These are phyloP conservation scores for Gandaritis pyraliata DNA, from an alignment of 2,888 invertebrate species.

Conservation along the genomic window DNA sequence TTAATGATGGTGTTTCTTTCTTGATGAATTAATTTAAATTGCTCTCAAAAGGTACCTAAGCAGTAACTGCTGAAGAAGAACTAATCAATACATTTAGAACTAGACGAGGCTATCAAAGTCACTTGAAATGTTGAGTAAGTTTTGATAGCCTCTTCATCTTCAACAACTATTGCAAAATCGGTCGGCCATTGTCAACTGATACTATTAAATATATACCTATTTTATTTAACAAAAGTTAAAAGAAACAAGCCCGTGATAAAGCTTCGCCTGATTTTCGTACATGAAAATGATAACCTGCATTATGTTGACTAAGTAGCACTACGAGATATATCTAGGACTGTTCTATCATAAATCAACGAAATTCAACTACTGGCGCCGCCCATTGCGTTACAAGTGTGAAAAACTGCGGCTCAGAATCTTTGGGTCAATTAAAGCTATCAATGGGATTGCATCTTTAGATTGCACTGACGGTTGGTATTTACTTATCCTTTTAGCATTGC, in stretches of 20 bases:
- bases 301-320: constrained; percentile 3
- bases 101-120: too few species aligned
- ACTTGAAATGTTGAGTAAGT: too few species aligned
- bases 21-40: too few species aligned
- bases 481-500: too few species aligned
- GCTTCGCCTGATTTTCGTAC: not conserved
- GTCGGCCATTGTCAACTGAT: too few species aligned
- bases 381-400: constrained; percentile 34
- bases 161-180: too few species aligned
- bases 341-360: constrained; percentile 26
- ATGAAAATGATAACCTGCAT: constrained; percentile 9
- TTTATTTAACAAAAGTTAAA: too few species aligned
- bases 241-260: not conserved
- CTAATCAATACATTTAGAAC: too few species aligned
- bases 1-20: too few species aligned
- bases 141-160: too few species aligned
- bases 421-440: constrained; percentile 29
- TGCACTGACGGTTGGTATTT: not conserved
- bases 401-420: constrained; percentile 20
- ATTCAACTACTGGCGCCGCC: constrained; percentile 17
- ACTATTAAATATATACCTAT: too few species aligned
- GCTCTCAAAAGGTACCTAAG: not conserved
- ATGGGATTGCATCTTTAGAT: constrained; percentile 25
- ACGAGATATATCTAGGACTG: constrained; percentile 21
- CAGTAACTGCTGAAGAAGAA: too few species aligned